These are phyloP conservation scores for Sebastes nivosus DNA, from an alignment of 2,797 vertebrate genomes.

Conservation along the genomic window DNA sequence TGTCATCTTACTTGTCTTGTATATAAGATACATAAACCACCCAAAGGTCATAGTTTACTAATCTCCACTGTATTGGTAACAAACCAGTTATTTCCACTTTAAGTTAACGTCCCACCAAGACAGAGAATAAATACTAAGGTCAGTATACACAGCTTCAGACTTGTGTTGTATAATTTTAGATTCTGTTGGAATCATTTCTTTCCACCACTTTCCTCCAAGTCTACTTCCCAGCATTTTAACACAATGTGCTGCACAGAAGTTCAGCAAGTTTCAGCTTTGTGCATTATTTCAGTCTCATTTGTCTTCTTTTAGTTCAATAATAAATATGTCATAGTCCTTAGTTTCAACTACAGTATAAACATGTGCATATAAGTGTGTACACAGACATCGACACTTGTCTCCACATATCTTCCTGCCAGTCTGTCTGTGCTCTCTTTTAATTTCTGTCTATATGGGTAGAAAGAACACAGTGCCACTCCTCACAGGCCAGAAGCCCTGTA, in stretches of 20 bases:
- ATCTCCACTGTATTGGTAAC: background rate
- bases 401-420: background rate
- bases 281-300: background rate
- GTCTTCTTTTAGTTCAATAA: background rate
- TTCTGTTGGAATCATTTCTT: background rate
- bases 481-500: constrained; percentile 4
- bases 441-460: background rate
- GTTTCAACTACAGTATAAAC: background rate
- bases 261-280: background rate
- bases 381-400: background rate
- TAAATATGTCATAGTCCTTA: background rate
- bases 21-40: background rate
- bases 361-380: background rate
- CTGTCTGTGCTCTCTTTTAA: background rate
- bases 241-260: background rate
- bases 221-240: background rate
- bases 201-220: background rate
- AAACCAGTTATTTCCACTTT: background rate
- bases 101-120: background rate
- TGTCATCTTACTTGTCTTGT: background rate
- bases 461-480: constrained; percentile 29
- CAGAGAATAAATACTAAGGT: background rate
- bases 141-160: background rate
- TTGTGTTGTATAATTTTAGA: background rate
- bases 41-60: background rate